These are phyloP conservation scores for Hyposoter didymator DNA, from an alignment of 2,888 invertebrate species.

Conservation along the genomic window DNA sequence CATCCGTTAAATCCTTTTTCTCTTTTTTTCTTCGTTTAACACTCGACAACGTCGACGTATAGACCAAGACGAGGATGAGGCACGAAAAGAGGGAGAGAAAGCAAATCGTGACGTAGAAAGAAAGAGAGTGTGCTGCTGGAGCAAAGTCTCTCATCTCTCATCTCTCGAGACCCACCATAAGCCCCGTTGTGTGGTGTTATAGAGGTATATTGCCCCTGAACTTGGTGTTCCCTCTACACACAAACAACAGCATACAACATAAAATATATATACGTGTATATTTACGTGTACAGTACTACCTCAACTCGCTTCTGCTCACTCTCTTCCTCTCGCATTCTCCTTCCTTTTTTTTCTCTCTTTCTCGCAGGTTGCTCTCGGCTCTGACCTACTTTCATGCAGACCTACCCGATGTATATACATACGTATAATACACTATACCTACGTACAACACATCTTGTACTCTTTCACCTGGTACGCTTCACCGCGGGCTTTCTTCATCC, in stretches of 20 bases:
- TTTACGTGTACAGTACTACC: slow-evolving; percentile 57
- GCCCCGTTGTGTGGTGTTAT: slow-evolving; percentile 57
- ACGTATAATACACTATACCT: slow-evolving; percentile 22
- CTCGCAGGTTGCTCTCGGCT: slow-evolving; percentile 53
- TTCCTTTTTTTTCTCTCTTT: slow-evolving; percentile 59
- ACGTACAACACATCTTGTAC: slow-evolving; percentile 20
- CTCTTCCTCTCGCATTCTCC: slow-evolving; percentile 58
- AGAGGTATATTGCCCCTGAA: slow-evolving; percentile 82
- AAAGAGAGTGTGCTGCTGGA: slow-evolving; percentile 36
- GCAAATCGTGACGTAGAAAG: slow-evolving; percentile 35
- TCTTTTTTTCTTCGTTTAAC: slow-evolving; percentile 4
- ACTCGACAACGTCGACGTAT: slow-evolving; percentile 22
- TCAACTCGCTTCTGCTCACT: slow-evolving; percentile 58
- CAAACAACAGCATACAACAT: slow-evolving; percentile 34
- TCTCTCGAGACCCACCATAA: slow-evolving; percentile 51
- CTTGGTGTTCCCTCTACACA: slow-evolving; percentile 79
- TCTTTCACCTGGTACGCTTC: slow-evolving; percentile 32
- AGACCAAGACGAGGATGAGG: neutral
- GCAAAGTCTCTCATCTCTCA: slow-evolving; percentile 32
- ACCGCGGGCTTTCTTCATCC: slow-evolving; percentile 46
- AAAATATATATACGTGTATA: slow-evolving; percentile 2
- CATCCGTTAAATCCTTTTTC: slow-evolving; percentile 37
- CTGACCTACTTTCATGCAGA: slow-evolving; percentile 65
- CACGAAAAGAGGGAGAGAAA: slow-evolving; percentile 7
- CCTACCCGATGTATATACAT: slow-evolving; percentile 58